These are phyloP conservation scores for Otolemur crassicaudatus DNA, from an alignment of 2,797 vertebrate species.

Conservation along the genomic window DNA sequence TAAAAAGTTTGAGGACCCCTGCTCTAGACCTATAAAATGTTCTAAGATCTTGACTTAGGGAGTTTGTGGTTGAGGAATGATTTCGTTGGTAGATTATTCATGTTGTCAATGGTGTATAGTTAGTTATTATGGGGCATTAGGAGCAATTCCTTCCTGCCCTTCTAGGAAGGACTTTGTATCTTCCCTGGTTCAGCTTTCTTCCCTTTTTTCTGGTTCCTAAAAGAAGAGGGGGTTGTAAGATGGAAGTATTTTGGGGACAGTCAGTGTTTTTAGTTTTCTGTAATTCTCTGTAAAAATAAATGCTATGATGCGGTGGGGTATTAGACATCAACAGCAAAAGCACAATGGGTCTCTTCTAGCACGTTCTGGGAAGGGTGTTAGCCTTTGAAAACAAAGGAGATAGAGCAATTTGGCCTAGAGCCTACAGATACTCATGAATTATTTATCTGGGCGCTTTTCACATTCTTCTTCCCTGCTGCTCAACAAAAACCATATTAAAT, in stretches of 20 bases:
- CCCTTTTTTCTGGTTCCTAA: neutral
- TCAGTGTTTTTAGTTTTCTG: neutral
- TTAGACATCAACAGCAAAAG: neutral
- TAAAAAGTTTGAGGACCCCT: too few relatives aligned
- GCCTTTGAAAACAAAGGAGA: slow-evolving; percentile 7
- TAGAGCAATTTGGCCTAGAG: neutral
- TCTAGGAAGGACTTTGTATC: neutral
- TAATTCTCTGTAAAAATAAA: slow-evolving; percentile 11
- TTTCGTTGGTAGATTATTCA: neutral
- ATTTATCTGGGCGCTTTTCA: neutral
- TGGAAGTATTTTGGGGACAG: neutral
- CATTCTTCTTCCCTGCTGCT: slow-evolving; percentile 24
- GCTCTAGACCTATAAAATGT: neutral
- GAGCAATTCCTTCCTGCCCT: neutral
- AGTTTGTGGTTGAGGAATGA: neutral
- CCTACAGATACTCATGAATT: neutral
- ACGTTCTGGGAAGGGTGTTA: neutral
- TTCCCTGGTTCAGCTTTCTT: neutral
- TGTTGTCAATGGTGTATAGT: neutral
- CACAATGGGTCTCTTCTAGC: neutral
- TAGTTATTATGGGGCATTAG: neutral
- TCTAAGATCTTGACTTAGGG: neutral
- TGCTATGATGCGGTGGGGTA: neutral
- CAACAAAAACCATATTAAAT: slow-evolving; percentile 25
- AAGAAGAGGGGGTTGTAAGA: neutral